A percentile compares a stretch with the other conserved stretches of the same genome.
phyloP scores from a whole-genome alignment of 2,888 invertebrate genomes.

The Julus scandinavius region DNA sequence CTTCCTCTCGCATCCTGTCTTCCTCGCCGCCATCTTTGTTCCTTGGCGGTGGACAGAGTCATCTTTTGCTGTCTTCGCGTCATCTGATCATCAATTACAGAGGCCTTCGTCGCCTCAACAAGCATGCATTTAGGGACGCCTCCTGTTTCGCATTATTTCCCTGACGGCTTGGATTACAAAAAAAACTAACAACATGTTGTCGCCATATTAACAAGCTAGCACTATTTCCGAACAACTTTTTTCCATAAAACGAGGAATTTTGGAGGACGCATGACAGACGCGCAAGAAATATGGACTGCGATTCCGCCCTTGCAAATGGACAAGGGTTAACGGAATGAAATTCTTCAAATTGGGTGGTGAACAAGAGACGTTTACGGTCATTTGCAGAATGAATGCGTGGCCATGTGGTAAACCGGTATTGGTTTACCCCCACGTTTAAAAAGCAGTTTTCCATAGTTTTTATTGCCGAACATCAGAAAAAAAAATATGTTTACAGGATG shows the following conservation, averaged over 20 bases:
- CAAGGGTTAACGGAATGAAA: neutral
- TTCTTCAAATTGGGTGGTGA: slow-evolving; percentile 26
- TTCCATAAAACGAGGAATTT: slow-evolving; percentile 26
- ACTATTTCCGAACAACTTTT: slow-evolving; percentile 18
- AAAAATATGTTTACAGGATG: neutral
- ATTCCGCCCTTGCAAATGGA: neutral
- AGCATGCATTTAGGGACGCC: neutral
- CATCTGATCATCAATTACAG: slow-evolving; percentile 33
- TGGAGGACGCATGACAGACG: neutral
- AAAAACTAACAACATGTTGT: slow-evolving; percentile 26
- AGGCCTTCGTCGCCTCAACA: neutral
- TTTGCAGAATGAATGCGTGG: slow-evolving; percentile 6
- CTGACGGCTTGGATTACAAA: slow-evolving; percentile 17
- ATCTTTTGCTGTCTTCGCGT: slow-evolving; percentile 1
- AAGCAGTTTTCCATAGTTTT: neutral
- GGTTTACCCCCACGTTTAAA: neutral
- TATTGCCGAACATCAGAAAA: too few species aligned
- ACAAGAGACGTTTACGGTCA: neutral
- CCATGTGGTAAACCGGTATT: neutral
- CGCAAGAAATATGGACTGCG: neutral
- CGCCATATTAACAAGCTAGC: slow-evolving; percentile 33
- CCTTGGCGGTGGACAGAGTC: neutral
- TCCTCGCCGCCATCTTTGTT: slow-evolving; percentile 33
- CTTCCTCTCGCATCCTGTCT: slow-evolving; percentile 6
- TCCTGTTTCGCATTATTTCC: slow-evolving; percentile 33